These are phyloP conservation scores for Laothoe populi DNA, from an alignment of 2,888 invertebrate species.

Conservation along the genomic window DNA sequence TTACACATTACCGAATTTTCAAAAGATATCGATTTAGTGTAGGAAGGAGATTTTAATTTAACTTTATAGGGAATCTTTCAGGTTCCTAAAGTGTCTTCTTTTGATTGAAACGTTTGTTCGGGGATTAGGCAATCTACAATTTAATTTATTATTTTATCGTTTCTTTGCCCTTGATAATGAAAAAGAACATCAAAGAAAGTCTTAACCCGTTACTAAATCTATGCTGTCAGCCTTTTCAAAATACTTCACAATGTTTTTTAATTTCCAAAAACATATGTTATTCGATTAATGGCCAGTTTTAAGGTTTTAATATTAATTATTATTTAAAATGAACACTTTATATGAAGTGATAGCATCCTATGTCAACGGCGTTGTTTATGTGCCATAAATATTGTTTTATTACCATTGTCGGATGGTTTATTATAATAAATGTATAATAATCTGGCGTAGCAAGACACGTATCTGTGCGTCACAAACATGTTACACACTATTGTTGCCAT, in stretches of 20 bases:
- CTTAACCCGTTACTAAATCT: too few relatives aligned
- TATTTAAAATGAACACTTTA: background rate
- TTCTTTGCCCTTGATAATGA: background rate
- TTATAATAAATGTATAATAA: constrained; percentile 17
- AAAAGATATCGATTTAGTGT: background rate
- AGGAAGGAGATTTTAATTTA: too few relatives aligned
- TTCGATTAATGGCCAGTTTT: background rate
- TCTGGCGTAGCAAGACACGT: background rate
- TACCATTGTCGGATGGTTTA: constrained; percentile 20
- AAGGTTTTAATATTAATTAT: background rate
- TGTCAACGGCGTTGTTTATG: constrained; percentile 18
- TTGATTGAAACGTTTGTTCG: background rate
- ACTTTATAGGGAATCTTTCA: background rate
- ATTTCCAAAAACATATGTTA: background rate
- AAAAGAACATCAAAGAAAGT: too few relatives aligned
- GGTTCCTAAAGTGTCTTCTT: background rate
- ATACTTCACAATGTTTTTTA: background rate
- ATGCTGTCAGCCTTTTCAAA: too few relatives aligned
- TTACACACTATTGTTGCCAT: constrained; percentile 24
- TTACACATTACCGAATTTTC: too few relatives aligned
- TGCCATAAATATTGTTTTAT: constrained; percentile 27
- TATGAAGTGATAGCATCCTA: constrained; percentile 15
- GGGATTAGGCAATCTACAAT: background rate
- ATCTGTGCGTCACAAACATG: constrained; percentile 42
- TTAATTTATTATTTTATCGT: background rate